Percentiles rank a stretch among this genome's conserved stretches.
Evolutionary conservation across 2,797 vertebrate species (phyloP).

Genomic region (Rhinella marina): DNA sequence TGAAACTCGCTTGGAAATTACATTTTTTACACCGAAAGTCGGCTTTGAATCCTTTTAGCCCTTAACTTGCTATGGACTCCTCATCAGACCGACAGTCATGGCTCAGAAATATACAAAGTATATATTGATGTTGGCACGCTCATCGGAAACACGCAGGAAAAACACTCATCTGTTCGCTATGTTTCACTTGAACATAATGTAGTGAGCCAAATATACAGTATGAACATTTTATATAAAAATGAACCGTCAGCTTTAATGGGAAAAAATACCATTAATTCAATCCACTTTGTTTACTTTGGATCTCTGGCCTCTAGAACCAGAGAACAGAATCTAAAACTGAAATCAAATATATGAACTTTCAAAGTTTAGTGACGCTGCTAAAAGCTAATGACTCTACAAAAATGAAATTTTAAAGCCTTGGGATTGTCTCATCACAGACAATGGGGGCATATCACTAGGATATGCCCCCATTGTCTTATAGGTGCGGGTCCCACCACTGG

Average conservation of each 20-base stretch:
- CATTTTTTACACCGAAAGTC: conserved; percentile 38
- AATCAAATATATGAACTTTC: not conserved
- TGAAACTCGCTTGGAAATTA: conserved; percentile 33
- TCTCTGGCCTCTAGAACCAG: not conserved
- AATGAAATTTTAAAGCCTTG: not conserved
- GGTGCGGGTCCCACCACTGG: too few relatives aligned
- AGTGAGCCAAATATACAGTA: not conserved
- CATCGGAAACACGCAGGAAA: not conserved
- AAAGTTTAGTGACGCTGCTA: not conserved
- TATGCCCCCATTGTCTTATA: too few relatives aligned
- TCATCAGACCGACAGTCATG: conserved; percentile 14
- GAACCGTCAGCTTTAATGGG: not conserved
- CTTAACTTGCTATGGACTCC: not conserved
- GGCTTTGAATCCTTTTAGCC: conserved; percentile 11
- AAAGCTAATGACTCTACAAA: not conserved
- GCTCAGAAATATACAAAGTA: conserved; percentile 37
- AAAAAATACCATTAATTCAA: not conserved
- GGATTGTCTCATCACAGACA: too few relatives aligned
- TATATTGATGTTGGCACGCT: conserved; percentile 27
- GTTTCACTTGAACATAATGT: conserved; percentile 7
- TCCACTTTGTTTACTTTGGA: not conserved
- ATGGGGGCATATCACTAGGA: too few relatives aligned
- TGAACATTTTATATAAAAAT: not conserved
- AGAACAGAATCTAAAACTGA: not conserved
- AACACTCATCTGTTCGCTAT: conserved; percentile 10